These are phyloP conservation scores for Tenodera sinensis DNA, from an alignment of 2,888 invertebrate species.

Conservation along the genomic window DNA sequence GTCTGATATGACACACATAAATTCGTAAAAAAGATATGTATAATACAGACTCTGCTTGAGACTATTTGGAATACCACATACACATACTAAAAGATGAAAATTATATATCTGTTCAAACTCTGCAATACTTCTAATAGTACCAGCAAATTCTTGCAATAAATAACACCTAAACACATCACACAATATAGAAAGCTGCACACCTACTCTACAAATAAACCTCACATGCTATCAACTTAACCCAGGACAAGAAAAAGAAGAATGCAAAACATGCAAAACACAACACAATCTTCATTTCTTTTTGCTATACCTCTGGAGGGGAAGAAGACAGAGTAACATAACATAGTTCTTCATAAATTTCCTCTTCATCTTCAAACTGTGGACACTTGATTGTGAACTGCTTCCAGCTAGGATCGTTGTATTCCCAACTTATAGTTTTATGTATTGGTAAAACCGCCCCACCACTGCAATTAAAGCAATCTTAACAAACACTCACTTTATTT, in stretches of 20 bases:
- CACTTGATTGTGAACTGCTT: conserved; percentile 62
- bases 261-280: conserved; percentile 13
- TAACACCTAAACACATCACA: background rate
- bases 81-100: too few relatives aligned
- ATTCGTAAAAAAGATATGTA: too few relatives aligned
- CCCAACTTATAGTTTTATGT: conserved; percentile 27
- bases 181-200: background rate
- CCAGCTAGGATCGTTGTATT: conserved; percentile 53
- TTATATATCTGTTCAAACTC: background rate
- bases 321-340: conserved; percentile 82
- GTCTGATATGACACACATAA: too few relatives aligned
- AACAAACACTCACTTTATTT: background rate
- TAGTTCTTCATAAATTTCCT: conserved; percentile 83
- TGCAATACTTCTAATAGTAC: background rate
- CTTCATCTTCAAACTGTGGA: conserved; percentile 61
- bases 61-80: too few relatives aligned
- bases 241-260: background rate
- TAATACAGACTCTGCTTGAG: too few relatives aligned
- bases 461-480: conserved; percentile 22
- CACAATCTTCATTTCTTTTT: background rate
- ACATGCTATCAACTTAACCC: background rate
- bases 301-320: conserved; percentile 61
- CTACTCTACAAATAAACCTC: background rate
- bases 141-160: background rate
- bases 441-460: conserved; percentile 25